Percentiles rank a stretch among this genome's conserved stretches.
Conservation (phyloP, 1,140 invertebrate species). For the Paraescarpia echinospica region DNA sequence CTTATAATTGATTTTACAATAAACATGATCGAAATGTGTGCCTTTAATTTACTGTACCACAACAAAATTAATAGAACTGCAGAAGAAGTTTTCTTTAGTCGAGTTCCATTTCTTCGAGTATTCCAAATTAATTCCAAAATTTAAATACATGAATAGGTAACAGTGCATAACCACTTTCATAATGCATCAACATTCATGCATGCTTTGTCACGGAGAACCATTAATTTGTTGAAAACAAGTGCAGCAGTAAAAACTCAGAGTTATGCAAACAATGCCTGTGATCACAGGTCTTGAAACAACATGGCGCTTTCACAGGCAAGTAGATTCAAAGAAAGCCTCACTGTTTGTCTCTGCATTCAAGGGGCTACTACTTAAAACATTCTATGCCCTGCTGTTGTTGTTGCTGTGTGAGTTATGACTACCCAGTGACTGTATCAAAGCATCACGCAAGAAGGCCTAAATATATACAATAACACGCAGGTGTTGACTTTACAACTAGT, state of each 20-base stretch:
- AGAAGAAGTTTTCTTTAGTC: background rate
- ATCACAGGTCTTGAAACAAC: background rate
- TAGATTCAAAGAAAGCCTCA: background rate
- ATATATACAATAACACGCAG: background rate
- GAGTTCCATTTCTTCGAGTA: background rate
- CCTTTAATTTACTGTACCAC: background rate
- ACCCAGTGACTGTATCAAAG: background rate
- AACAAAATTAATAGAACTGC: background rate
- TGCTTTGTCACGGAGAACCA: background rate
- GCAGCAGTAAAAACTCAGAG: background rate
- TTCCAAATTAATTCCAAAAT: background rate
- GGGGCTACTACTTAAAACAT: background rate
- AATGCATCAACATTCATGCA: background rate
- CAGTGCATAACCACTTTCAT: background rate
- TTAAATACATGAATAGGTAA: background rate
- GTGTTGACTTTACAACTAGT: background rate
- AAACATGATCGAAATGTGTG: too few relatives aligned
- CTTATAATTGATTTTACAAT: too few relatives aligned
- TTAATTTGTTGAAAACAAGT: conserved; percentile 2
- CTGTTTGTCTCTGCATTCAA: background rate
- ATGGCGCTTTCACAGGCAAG: background rate
- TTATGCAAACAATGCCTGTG: background rate
- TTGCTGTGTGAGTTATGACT: background rate
- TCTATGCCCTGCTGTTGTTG: background rate
- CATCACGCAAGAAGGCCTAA: background rate